Evolutionary conservation across 2,888 invertebrate species (phyloP), one percentile per base, ranked within the genome.

Genomic region (Eristalinus aeneus): DNA sequence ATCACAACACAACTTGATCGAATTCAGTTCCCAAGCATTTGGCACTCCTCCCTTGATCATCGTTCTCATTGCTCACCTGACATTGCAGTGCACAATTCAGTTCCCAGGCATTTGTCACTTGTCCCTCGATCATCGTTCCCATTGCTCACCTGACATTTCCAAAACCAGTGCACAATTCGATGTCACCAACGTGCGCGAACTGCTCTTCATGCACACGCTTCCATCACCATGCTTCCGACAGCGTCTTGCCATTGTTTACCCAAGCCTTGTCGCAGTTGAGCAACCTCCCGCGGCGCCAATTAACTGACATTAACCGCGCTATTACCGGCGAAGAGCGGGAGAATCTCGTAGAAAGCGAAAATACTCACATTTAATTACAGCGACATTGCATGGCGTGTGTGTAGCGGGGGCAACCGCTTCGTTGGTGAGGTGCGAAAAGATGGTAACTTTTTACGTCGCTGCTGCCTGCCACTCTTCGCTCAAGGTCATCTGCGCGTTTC

Each of bases 281-380:
- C 16, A 46, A 46, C 46, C 16, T 6, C 46, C 16, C 46, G 8
- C 16, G 16, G 16, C 16, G 46, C 46, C 46, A 61, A 27, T 16
- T 27, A 78, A 65, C 64, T 78, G 64, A 56, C 71, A 65, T 71
- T 58, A 46, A 46, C 32, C 31, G 56, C 64, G 20, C 58, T 71
- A 23, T 67, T 67, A 46, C 63, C 71, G 69, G 54, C 65, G 20
- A 27, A 32, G 31, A 34, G 58, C 27, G 16, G 56, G 16, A 56
- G 16, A 8, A 16, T 74, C 64, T 65, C 20, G 39, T 56, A 64
- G 54, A 73, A 73, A 64, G 63, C 54, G 34, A 73, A 73, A 73
- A 54, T 73, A 73, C 34, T 34, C 61, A 11, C 39, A 60, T 71
- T 71, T 71, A 71, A 60, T 71, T 71, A 39, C 27, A 39, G 11